Conservation (phyloP, 1,140 invertebrate genomes). For the Ceratina japonica region DNA sequence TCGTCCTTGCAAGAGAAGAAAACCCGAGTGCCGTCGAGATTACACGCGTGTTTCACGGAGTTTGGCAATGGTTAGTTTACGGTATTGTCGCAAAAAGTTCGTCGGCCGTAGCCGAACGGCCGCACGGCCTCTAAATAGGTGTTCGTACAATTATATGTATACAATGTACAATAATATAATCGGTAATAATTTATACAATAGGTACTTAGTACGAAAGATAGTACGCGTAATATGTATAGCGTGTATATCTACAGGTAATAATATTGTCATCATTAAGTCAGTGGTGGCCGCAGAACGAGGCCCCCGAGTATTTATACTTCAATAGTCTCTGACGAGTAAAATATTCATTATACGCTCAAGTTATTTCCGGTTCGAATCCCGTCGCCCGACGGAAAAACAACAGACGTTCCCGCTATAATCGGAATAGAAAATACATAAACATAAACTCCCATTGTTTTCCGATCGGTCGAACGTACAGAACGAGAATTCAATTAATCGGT, state of each 20-base stretch:
- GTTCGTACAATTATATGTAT: constrained; percentile 25
- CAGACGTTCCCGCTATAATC: neutral
- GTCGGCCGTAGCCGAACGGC: constrained; percentile 40
- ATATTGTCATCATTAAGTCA: constrained; percentile 73
- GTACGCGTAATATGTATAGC: constrained; percentile 53
- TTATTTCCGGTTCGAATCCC: neutral
- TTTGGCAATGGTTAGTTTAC: constrained; percentile 66
- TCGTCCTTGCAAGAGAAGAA: too few relatives aligned
- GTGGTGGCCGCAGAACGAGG: constrained; percentile 18
- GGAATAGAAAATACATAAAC: constrained; percentile 6
- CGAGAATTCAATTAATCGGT: neutral
- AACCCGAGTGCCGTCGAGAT: constrained; percentile 3
- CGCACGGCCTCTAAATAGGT: constrained; percentile 14
- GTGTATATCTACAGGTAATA: constrained; percentile 68
- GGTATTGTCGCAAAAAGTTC: constrained; percentile 72
- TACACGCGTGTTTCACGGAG: constrained; percentile 3
- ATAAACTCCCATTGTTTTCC: constrained; percentile 1
- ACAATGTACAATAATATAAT: constrained; percentile 53
- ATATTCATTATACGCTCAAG: neutral
- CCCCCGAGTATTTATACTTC: constrained; percentile 18
- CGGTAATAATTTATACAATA: constrained; percentile 56
- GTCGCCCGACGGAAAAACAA: neutral
- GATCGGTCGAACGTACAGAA: constrained; percentile 10
- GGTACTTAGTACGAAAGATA: constrained; percentile 61
- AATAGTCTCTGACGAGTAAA: constrained; percentile 9